Evolutionary conservation across 30 jellyfish, hydroid and myxozoan genomes (phyloP), one percentile per base, ranked within the genome.

Genomic region (Phacellophora camtschatica): DNA sequence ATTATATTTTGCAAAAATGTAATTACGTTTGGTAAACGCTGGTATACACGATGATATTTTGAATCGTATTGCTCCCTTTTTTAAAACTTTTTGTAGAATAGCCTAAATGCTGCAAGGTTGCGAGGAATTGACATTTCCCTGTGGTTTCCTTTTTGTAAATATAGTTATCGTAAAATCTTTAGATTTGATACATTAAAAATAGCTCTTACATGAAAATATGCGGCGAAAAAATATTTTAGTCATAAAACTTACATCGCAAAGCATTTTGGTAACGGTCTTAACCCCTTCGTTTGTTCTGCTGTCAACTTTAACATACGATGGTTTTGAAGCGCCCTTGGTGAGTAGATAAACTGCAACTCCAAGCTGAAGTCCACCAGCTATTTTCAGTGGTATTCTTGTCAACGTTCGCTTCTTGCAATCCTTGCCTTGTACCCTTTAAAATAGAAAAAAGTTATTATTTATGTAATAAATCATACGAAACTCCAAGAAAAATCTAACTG

Each of bases 261-360:
- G 65, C 27, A 58, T 16, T 34, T 92, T 92, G 19, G 98, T 92
- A 13, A 72, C 90, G 23, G 90, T 43, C 56, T 71, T 63, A 32
- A 84, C 86, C 59, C 79, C 98, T 72, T 84, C 98, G 64, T 92
- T 92, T 30, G 93, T 39, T 13, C 93, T 85, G 48, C 93, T 73
- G 43, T 84, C 92, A 48, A 92, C 90, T 16, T 92, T 71, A 8
- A 92, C 88, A 32, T 84, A 78, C 22, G 89, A 37, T 4, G 96
- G 86, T 71, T 82, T 85, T 5, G 89, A 30, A 23, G 92, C 88
- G 2, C 84, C 58, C 36, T 93, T 61, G 55, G 63, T 54, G 25
- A 59, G 75, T 2, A 77, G 80, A 46, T 83, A 90, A 70, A 90
- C 90, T 16, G 90, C 74, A 4, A 90, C 90, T 12, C 98, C 95